These are phyloP conservation scores for Solen grandis DNA, from an alignment of 1,140 invertebrate genomes.

Conservation along the genomic window DNA sequence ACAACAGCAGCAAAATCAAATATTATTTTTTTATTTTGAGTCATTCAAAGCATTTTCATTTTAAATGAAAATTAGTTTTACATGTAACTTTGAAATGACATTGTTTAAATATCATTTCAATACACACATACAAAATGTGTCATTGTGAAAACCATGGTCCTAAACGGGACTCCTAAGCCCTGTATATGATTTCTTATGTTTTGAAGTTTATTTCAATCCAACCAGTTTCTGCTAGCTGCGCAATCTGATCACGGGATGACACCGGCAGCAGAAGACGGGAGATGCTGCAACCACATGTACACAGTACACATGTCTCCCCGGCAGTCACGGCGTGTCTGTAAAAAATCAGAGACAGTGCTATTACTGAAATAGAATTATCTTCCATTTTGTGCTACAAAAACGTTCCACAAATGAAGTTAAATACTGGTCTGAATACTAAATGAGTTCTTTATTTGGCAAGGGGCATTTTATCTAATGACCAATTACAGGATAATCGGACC, in stretches of 20 bases:
- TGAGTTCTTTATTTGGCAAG: conserved; percentile 57
- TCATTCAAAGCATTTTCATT: too few species aligned
- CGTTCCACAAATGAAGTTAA: conserved; percentile 54
- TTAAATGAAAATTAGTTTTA: too few species aligned
- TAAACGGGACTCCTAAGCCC: too few species aligned
- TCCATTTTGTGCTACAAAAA: conserved; percentile 30
- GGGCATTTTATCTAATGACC: conserved; percentile 59
- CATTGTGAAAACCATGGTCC: too few species aligned
- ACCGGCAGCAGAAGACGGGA: neutral
- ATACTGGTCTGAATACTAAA: conserved; percentile 40
- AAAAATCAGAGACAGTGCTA: neutral
- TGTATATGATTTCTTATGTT: too few species aligned
- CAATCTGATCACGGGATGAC: neutral
- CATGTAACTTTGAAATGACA: too few species aligned
- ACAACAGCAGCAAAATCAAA: too few species aligned
- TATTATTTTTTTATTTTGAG: too few species aligned
- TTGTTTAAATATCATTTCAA: too few species aligned
- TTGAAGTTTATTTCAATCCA: too few species aligned
- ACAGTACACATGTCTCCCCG: neutral
- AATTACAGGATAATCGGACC: conserved; percentile 43
- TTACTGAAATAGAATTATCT: conserved; percentile 45
- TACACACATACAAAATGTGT: too few species aligned
- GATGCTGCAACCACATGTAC: neutral
- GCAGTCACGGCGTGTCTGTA: neutral
- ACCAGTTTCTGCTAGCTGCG: neutral